phyloP scores from a whole-genome alignment of 1,140 invertebrate species.

The Eulimnadia texana region DNA sequence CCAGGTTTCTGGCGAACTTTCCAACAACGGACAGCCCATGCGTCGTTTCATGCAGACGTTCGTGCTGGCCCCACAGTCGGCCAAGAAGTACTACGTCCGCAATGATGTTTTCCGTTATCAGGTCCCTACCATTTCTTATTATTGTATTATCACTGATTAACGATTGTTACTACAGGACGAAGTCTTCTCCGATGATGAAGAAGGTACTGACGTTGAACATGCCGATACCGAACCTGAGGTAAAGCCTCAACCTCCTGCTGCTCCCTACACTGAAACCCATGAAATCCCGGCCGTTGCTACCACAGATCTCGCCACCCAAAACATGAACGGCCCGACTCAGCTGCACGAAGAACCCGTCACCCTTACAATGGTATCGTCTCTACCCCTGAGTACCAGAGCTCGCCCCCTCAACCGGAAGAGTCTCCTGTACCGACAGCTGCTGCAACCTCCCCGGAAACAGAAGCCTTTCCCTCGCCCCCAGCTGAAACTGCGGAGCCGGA shows the following conservation, averaged over 20 bases:
- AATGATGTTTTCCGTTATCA: constrained; percentile 98
- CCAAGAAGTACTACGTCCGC: constrained; percentile 94
- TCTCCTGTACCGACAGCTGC: constrained; percentile 1
- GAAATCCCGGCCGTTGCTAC: not conserved
- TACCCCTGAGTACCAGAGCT: not conserved
- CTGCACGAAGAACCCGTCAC: constrained; percentile 21
- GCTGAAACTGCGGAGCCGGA: not conserved
- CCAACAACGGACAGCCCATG: constrained; percentile 91
- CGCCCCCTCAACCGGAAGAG: constrained; percentile 13
- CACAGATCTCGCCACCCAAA: constrained; percentile 8
- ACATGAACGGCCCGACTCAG: constrained; percentile 27
- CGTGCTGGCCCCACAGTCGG: constrained; percentile 81
- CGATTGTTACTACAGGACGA: constrained; percentile 40
- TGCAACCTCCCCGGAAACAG: not conserved
- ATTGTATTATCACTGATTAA: not conserved
- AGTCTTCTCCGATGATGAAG: constrained; percentile 62
- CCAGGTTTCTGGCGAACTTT: constrained; percentile 90
- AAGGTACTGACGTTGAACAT: constrained; percentile 40
- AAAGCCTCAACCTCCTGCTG: constrained; percentile 4
- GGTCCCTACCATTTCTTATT: constrained; percentile 29
- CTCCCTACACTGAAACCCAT: not conserved
- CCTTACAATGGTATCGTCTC: not conserved
- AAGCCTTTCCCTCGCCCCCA: constrained; percentile 1
- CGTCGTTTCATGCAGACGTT: constrained; percentile 94
- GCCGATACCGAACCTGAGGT: constrained; percentile 46